Evolutionary conservation across 2,797 vertebrate genomes (phyloP), one percentile per base, ranked within the genome.

Genomic region (Anguilla megastoma): DNA sequence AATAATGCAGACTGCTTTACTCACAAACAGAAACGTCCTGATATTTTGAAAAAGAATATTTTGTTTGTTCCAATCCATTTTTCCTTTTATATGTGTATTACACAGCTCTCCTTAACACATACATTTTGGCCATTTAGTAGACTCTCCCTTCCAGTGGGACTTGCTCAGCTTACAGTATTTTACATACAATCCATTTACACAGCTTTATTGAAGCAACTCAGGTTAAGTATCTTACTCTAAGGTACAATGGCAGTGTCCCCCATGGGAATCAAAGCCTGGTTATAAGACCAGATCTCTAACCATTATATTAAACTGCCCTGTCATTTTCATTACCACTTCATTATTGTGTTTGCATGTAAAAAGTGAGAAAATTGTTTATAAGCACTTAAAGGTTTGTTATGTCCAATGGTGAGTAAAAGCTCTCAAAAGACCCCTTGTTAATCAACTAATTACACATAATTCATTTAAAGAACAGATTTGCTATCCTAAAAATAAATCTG

Each of bases 401-500:
- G 33, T 82, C 79, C 18, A n/a, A 50, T 82, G 41, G 41, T 82
- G 45, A 82, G 21, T 82, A 82, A 50, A 50, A 50, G 1, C 45
- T 6, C 45, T 82, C 79, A 48, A 50, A 82, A n/a, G 79, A 50
- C 45, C 45, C 21, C 9, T 82, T 82, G 41, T 82, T 82, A 82
- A 82, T 82, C 79, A 50, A 18, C 45, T 82, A 82, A 82, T 82
- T 82, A 82, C 79, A 24, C 79, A 82, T 82, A 9, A 82, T 21
- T 82, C 14, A 41, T 79, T 79, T 79, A 41, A 1, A 82, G 21
- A 82, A 21, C 79, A 82, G 45, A 82, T 82, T 82, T n/a, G 9
- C 45, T 48, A 82, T 82, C 79, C 79, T 82, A 82, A 82, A 82
- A 48, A 82, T 48, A 50, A 82, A 82, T 82, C 79, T 82, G 79